These are phyloP conservation scores for Allacma fusca DNA, from an alignment of 2,888 invertebrate genomes.

Conservation along the genomic window DNA sequence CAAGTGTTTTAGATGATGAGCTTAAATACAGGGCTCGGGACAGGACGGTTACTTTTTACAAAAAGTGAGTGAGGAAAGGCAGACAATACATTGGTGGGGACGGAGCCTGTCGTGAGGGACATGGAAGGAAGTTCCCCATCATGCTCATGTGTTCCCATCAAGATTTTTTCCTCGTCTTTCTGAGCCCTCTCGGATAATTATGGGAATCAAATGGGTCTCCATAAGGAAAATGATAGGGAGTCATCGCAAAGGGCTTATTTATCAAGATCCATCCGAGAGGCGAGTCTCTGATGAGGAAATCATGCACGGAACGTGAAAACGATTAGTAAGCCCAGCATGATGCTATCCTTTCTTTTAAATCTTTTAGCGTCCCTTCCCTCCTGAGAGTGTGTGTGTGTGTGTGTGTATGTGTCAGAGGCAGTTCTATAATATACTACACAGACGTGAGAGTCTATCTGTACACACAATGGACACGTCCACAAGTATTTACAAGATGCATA, in stretches of 20 bases:
- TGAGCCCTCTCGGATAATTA: constrained; percentile 35
- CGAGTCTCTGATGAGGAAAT: constrained; percentile 42
- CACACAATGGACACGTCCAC: not conserved
- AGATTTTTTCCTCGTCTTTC: not conserved
- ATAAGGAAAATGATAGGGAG: constrained; percentile 43
- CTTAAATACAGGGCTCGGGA: too few relatives aligned
- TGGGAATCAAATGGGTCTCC: constrained; percentile 47
- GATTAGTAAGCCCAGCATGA: constrained; percentile 59
- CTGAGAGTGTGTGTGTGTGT: too few relatives aligned
- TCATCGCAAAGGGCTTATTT: constrained; percentile 23
- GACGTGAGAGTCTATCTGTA: too few relatives aligned
- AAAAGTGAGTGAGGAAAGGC: not conserved
- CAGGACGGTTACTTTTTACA: too few relatives aligned
- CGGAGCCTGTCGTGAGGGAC: not conserved
- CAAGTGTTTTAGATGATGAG: too few relatives aligned
- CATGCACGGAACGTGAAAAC: constrained; percentile 52
- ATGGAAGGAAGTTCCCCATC: constrained; percentile 35
- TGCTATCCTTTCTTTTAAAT: constrained; percentile 42
- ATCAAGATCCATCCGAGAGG: constrained; percentile 13
- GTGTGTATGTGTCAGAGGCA: too few relatives aligned
- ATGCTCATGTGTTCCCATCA: constrained; percentile 11
- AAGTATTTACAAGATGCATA: constrained; percentile 30
- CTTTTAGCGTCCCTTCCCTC: constrained; percentile 33
- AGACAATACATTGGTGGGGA: not conserved
- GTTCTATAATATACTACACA: too few relatives aligned